Conservation (phyloP, 2,888 invertebrate genomes). For the Lepidochitona cinerea region DNA sequence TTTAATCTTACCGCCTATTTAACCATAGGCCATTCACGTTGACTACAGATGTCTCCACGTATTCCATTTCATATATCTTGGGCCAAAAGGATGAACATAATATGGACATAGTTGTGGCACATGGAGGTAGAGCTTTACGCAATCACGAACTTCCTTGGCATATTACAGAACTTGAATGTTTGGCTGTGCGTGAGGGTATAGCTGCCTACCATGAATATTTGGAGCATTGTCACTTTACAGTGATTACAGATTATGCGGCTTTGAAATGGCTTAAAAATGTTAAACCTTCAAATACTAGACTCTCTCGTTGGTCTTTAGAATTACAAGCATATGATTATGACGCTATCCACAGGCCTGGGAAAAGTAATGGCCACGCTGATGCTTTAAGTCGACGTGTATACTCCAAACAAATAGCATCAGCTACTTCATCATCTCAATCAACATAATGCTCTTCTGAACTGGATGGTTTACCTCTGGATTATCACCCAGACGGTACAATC, state of each 20-base stretch:
- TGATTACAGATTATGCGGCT: background rate
- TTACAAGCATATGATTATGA: no score
- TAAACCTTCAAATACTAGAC: no score
- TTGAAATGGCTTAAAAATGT: no score
- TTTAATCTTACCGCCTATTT: conserved; percentile 12
- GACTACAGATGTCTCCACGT: conserved; percentile 17
- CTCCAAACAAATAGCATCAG: no score
- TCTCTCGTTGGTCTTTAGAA: no score
- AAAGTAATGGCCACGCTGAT: no score
- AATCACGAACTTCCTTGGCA: background rate
- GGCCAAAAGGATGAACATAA: conserved; percentile 15
- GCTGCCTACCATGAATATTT: background rate
- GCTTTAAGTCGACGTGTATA: no score
- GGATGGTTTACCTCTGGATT: no score
- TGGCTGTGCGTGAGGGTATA: background rate
- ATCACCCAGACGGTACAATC: no score
- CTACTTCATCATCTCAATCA: no score
- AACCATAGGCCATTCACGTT: conserved; percentile 11
- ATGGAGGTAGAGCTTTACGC: background rate
- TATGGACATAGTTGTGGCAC: background rate
- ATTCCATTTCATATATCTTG: conserved; percentile 16
- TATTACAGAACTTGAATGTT: background rate
- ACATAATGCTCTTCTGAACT: no score
- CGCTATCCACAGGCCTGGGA: no score
- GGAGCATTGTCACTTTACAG: background rate